phyloP scores from a whole-genome alignment of 2,113 vertebrate species.

The Chloroceryle aenea region DNA sequence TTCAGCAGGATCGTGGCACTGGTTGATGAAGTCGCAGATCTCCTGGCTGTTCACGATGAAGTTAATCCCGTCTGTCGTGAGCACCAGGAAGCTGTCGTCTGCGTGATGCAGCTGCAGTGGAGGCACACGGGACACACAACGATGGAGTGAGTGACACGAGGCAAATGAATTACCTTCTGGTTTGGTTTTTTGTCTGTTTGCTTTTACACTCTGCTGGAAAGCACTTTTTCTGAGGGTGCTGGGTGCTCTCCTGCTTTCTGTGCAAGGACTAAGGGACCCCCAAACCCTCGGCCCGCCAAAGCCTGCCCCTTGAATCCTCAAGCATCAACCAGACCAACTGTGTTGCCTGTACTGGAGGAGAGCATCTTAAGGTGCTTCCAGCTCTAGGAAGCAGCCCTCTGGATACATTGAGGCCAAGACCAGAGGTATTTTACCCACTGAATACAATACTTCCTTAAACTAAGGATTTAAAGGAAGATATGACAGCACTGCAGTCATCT shows the following conservation, averaged over 20 bases:
- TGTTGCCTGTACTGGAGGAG: neutral
- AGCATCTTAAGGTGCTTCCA: neutral
- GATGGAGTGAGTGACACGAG: neutral
- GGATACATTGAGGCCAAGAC: neutral
- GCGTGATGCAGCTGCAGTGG: slow-evolving; percentile 86
- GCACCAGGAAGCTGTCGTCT: slow-evolving; percentile 91
- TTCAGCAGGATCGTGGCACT: slow-evolving; percentile 92
- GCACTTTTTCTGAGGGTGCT: neutral
- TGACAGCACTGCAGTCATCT: neutral
- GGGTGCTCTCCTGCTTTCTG: neutral
- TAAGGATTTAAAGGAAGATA: neutral
- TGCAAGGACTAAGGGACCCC: neutral
- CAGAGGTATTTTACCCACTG: neutral
- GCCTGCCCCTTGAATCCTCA: neutral
- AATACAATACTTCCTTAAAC: neutral
- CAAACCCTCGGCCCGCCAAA: neutral
- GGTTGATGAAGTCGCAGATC: slow-evolving; percentile 93
- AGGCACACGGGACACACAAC: neutral
- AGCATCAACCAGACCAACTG: neutral
- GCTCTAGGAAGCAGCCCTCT: neutral
- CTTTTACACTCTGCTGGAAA: neutral
- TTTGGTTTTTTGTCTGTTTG: neutral
- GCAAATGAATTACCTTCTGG: neutral
- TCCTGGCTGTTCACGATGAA: slow-evolving; percentile 99
- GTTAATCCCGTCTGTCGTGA: slow-evolving; percentile 97